Percentiles rank a stretch among this genome's conserved stretches.
Conservation (phyloP, 37 sponge, comb jelly and placozoan species). For the Bolinopsis microptera region DNA sequence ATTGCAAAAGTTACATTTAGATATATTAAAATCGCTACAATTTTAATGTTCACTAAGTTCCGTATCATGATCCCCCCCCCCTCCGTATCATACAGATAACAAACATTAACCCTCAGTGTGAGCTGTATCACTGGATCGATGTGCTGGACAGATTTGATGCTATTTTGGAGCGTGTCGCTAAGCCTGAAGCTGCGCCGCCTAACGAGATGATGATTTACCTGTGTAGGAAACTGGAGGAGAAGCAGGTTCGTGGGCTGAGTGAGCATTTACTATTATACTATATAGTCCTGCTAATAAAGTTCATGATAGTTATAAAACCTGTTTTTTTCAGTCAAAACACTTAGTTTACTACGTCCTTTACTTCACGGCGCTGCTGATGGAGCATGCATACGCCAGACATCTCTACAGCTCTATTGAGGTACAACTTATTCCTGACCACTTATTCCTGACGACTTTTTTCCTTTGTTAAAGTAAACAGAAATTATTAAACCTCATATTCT, state of each 20-base stretch:
- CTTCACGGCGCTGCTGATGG: constrained; percentile 94
- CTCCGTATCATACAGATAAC: too few species aligned
- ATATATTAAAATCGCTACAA: too few species aligned
- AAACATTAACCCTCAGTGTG: constrained; percentile 85
- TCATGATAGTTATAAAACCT: too few species aligned
- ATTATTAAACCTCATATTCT: too few species aligned
- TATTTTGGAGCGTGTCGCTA: constrained; percentile 76
- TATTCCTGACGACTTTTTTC: too few species aligned
- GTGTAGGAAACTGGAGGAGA: constrained; percentile 43
- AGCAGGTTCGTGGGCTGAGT: constrained; percentile 53
- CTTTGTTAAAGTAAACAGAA: too few species aligned
- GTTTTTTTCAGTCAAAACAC: constrained; percentile 51
- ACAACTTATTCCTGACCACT: too few species aligned
- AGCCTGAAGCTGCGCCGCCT: constrained; percentile 13
- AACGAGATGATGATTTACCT: constrained; percentile 55
- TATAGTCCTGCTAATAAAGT: too few species aligned
- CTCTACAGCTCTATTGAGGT: constrained; percentile 98
- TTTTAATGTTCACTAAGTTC: too few species aligned
- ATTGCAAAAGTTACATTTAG: too few species aligned
- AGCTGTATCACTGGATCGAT: constrained; percentile 96
- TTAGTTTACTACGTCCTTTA: constrained; percentile 70
- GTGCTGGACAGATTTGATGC: constrained; percentile 90
- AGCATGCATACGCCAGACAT: constrained; percentile 95
- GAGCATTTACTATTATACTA: too few species aligned
- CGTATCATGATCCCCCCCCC: too few species aligned